phyloP scores from a whole-genome alignment of 2,797 vertebrate species.

The Buphagus erythrorhynchus region DNA sequence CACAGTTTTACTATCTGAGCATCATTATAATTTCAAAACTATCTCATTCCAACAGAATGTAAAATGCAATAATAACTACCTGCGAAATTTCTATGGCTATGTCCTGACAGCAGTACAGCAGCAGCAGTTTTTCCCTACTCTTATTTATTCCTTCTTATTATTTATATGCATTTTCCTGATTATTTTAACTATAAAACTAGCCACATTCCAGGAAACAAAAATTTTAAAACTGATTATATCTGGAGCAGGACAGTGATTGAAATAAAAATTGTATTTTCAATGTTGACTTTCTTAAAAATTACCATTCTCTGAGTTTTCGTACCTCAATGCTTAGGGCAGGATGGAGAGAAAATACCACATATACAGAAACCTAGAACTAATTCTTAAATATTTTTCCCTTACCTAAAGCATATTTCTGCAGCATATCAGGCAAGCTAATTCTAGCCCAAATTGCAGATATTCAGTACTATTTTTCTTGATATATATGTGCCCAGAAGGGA shows the following conservation, averaged over 20 bases:
- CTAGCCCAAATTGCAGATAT: not conserved
- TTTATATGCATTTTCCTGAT: not conserved
- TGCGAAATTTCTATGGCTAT: not conserved
- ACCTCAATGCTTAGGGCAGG: not conserved
- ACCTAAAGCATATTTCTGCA: not conserved
- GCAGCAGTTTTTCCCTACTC: rapidly evolving
- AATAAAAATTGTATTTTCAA: not conserved
- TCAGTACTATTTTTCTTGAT: not conserved
- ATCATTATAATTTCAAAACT: constrained; percentile 28
- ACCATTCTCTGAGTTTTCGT: not conserved
- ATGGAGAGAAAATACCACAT: not conserved
- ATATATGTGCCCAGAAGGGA: not conserved
- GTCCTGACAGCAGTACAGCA: not conserved
- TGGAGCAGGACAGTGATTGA: not conserved
- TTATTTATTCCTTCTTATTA: not conserved
- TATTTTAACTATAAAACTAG: not conserved
- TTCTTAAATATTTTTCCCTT: not conserved
- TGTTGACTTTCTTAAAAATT: not conserved
- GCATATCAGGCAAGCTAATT: not conserved
- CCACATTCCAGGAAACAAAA: not conserved
- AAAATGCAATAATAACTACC: constrained; percentile 12
- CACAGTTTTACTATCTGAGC: not conserved
- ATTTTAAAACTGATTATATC: not conserved
- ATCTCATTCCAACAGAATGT: not conserved
- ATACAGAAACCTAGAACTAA: not conserved